These are phyloP conservation scores for Nemapogon koenigi DNA, from an alignment of 2,888 invertebrate genomes.

Conservation along the genomic window DNA sequence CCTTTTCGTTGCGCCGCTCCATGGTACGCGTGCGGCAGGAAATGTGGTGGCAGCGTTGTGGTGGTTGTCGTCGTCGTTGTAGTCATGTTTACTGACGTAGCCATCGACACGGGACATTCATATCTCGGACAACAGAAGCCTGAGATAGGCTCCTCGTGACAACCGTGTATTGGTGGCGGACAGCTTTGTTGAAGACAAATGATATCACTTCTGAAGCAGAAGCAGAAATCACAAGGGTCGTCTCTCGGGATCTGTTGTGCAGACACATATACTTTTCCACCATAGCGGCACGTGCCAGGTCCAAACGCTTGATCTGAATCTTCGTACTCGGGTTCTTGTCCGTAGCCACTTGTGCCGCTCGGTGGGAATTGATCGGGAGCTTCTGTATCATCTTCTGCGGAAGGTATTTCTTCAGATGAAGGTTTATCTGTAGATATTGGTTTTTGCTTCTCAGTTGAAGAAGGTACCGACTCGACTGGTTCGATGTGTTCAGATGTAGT, in stretches of 20 bases:
- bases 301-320: conserved; percentile 83
- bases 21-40: conserved; percentile 79
- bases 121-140: conserved; percentile 96
- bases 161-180: conserved; percentile 91
- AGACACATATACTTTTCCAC: conserved; percentile 91
- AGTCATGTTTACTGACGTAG: conserved; percentile 79
- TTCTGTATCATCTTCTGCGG: conserved; percentile 34
- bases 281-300: conserved; percentile 90
- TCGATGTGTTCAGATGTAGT: neutral
- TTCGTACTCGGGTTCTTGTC: conserved; percentile 71
- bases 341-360: conserved; percentile 46
- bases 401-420: conserved; percentile 36
- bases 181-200: conserved; percentile 95
- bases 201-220: conserved; percentile 95
- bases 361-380: conserved; percentile 26
- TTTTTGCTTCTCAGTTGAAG: conserved; percentile 1
- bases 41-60: conserved; percentile 84
- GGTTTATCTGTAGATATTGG: conserved; percentile 19
- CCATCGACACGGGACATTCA: conserved; percentile 91
- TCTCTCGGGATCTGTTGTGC: conserved; percentile 94
- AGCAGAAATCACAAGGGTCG: conserved; percentile 95
- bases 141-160: conserved; percentile 89
- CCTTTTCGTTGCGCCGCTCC: conserved; percentile 78
- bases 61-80: conserved; percentile 90
- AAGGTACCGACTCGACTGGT: conserved; percentile 1